Conservation (phyloP, 1,140 invertebrate genomes). For the Zelostemma sp. region DNA sequence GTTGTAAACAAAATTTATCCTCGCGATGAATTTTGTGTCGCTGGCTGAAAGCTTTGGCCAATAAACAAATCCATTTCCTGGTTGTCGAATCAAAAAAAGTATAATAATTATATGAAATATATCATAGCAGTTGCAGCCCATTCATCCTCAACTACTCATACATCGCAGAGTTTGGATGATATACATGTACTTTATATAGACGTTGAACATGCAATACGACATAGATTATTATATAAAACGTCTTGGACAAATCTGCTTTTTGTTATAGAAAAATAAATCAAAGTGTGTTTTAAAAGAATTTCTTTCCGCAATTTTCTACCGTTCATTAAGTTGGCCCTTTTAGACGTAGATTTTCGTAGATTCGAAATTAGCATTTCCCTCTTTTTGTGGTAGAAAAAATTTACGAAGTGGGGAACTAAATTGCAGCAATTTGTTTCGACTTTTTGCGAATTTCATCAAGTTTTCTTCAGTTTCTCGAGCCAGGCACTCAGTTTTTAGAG, state of each 20-base stretch:
- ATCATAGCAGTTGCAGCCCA: constrained; percentile 2
- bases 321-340: no score
- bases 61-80: constrained; percentile 1
- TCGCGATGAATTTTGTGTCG: not conserved
- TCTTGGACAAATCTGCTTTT: not conserved
- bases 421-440: no score
- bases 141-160: not conserved
- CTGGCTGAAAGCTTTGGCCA: not conserved
- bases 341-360: no score
- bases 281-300: constrained; percentile 1
- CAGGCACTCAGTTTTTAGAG: no score
- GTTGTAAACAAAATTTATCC: constrained; percentile 3
- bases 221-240: not conserved
- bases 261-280: constrained; percentile 1
- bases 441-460: no score
- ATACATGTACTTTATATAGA: not conserved
- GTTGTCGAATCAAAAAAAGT: constrained; percentile 1
- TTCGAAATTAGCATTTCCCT: no score
- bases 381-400: no score
- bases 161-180: not conserved
- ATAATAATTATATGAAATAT: not conserved
- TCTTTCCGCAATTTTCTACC: not conserved
- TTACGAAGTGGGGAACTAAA: no score
- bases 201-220: not conserved
- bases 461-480: no score